Conservation (phyloP, 1,140 invertebrate species). For the Copidosoma floridanum region DNA sequence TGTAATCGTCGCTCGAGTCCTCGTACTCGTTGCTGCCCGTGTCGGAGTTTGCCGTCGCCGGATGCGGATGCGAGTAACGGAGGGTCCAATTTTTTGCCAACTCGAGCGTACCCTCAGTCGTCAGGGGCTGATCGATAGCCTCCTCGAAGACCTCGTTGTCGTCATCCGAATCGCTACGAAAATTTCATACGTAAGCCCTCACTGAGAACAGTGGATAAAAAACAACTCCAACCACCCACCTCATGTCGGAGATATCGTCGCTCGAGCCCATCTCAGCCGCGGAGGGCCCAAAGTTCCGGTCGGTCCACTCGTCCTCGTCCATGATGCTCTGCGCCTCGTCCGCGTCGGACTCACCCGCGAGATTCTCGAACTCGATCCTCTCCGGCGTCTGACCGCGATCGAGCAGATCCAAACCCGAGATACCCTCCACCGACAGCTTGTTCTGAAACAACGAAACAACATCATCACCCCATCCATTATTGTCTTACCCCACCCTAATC, state of each 20-base stretch:
- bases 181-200: background rate
- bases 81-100: slow-evolving; percentile 65
- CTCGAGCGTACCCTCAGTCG: slow-evolving; percentile 65
- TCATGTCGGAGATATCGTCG: slow-evolving; percentile 72
- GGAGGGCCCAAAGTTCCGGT: slow-evolving; percentile 82
- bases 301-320: slow-evolving; percentile 92
- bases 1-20: slow-evolving; percentile 67
- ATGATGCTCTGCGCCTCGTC: slow-evolving; percentile 77
- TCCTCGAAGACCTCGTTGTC: slow-evolving; percentile 65
- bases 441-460: slow-evolving; percentile 35
- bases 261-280: slow-evolving; percentile 69
- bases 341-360: slow-evolving; percentile 63
- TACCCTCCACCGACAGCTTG: slow-evolving; percentile 49
- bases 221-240: slow-evolving; percentile 45
- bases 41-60: slow-evolving; percentile 48
- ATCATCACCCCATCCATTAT: too few species aligned
- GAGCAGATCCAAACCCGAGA: slow-evolving; percentile 60
- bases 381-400: slow-evolving; percentile 75
- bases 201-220: too few species aligned
- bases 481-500: too few species aligned
- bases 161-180: slow-evolving; percentile 59
- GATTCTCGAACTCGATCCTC: slow-evolving; percentile 75
- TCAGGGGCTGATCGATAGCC: slow-evolving; percentile 63
- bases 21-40: slow-evolving; percentile 58
- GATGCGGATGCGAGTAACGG: slow-evolving; percentile 55